phyloP scores from a whole-genome alignment of 2,113 vertebrate species.

The Hippocampus comes region DNA sequence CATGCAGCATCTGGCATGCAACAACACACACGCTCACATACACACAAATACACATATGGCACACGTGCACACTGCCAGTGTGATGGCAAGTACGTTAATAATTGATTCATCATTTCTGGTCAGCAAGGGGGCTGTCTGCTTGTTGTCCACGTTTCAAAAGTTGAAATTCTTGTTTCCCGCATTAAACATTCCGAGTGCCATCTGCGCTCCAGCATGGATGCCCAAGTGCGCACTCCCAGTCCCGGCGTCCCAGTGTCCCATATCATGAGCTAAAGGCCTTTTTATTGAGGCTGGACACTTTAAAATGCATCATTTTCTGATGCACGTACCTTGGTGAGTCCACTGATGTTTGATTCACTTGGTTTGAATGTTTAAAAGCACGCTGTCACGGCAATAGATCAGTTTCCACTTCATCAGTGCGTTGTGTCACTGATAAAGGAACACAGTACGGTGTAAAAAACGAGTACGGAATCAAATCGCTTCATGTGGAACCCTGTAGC shows the following conservation, averaged over 20 bases:
- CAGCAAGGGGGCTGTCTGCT: slow-evolving; percentile 54
- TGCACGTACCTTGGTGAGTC: neutral
- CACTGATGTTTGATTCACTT: neutral
- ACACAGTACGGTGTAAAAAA: too few species aligned
- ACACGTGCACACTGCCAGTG: slow-evolving; percentile 26
- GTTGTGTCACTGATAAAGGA: too few species aligned
- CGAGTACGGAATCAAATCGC: too few species aligned
- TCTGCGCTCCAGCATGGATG: neutral
- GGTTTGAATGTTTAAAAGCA: neutral
- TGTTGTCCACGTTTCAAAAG: slow-evolving; percentile 65
- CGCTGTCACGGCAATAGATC: too few species aligned
- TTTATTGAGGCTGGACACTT: neutral
- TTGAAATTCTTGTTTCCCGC: slow-evolving; percentile 74
- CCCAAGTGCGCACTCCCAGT: neutral
- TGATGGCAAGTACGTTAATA: slow-evolving; percentile 69
- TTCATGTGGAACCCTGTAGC: too few species aligned
- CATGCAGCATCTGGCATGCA: slow-evolving; percentile 27
- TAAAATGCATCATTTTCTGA: neutral
- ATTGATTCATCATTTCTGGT: slow-evolving; percentile 68
- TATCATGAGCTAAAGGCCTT: neutral
- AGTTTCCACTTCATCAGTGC: too few species aligned
- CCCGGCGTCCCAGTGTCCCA: neutral
- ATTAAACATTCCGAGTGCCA: slow-evolving; percentile 66
- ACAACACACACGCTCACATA: slow-evolving; percentile 23
- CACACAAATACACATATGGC: slow-evolving; percentile 3